phyloP scores from a whole-genome alignment of 2,888 invertebrate species.

The Rhamnusium bicolor region DNA sequence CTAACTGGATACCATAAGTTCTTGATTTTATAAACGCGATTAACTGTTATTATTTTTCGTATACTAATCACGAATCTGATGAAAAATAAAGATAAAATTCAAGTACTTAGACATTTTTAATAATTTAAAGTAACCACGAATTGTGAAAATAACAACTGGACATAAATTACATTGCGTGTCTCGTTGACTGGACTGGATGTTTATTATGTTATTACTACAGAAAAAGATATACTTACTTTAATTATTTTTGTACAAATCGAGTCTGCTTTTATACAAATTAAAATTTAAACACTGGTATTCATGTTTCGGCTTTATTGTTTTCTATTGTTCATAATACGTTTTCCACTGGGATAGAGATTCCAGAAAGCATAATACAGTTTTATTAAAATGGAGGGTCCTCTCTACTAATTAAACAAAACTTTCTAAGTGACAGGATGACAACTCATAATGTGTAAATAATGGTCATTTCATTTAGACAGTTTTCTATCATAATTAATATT shows the following conservation, averaged over 20 bases:
- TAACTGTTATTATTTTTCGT: neutral
- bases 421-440: neutral
- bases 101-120: neutral
- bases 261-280: slow-evolving; percentile 28
- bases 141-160: slow-evolving; percentile 5
- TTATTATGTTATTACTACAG: slow-evolving; percentile 13
- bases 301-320: slow-evolving; percentile 16
- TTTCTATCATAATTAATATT: neutral
- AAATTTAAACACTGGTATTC: slow-evolving; percentile 19
- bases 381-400: slow-evolving; percentile 24
- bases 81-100: neutral
- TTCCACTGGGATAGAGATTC: slow-evolving; percentile 13
- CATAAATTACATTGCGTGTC: slow-evolving; percentile 6
- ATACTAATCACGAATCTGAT: neutral
- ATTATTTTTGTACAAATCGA: slow-evolving; percentile 27
- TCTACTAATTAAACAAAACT: neutral
- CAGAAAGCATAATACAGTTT: slow-evolving; percentile 14
- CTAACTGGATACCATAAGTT: neutral
- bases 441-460: neutral
- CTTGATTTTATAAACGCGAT: neutral
- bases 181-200: neutral
- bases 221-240: slow-evolving; percentile 18
- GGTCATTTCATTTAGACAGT: neutral
- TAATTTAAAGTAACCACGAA: neutral
- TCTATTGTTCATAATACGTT: slow-evolving; percentile 18